These are phyloP conservation scores for Scylla paramamosain DNA, from an alignment of 1,140 invertebrate genomes.

Conservation along the genomic window DNA sequence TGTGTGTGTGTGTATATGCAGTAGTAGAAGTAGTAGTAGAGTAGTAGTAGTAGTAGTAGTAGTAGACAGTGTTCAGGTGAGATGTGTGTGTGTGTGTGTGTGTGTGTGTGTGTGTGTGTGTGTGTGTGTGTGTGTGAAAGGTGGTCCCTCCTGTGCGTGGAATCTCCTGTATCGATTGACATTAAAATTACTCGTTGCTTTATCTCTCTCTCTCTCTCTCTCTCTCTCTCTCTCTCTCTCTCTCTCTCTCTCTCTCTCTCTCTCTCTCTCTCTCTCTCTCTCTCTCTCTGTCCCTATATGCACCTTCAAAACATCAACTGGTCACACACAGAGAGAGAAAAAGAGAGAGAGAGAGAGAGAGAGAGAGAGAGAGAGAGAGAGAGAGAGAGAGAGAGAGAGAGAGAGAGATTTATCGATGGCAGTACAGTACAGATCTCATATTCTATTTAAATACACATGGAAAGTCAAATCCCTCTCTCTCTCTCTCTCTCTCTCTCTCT, in stretches of 20 bases:
- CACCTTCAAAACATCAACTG: too few relatives aligned
- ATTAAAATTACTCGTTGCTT: not conserved
- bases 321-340: too few relatives aligned
- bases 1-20: not conserved
- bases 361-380: not conserved
- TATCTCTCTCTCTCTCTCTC: conserved; percentile 30
- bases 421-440: not conserved
- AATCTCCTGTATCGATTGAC: not conserved
- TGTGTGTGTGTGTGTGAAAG: conserved; percentile 21
- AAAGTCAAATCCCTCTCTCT: not conserved
- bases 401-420: not conserved
- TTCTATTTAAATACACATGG: not conserved
- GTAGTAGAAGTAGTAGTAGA: too few relatives aligned
- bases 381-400: not conserved
- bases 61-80: not conserved
- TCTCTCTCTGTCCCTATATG: not conserved
- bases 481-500: conserved; percentile 37
- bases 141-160: too few relatives aligned
- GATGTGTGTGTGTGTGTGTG: conserved; percentile 19
- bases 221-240: conserved; percentile 41
- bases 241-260: conserved; percentile 36
- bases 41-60: too few relatives aligned
- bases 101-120: conserved; percentile 21
- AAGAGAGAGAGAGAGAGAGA: not conserved
- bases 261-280: conserved; percentile 30